Evolutionary conservation across 1,140 invertebrate genomes (phyloP), one percentile per base, ranked within the genome.

Genomic region (Pseudomyrmex cubaensis): DNA sequence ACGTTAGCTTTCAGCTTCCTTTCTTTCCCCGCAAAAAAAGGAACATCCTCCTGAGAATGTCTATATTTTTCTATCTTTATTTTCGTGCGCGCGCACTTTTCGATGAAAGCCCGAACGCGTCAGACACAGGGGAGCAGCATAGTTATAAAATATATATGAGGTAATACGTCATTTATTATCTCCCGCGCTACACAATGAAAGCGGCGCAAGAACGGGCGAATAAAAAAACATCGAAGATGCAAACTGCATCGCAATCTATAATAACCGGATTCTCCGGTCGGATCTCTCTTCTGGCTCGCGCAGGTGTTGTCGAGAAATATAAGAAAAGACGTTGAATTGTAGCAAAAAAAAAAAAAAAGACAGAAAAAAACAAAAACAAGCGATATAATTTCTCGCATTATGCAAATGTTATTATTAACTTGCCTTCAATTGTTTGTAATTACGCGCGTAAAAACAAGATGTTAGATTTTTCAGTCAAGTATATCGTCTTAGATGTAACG

Each of bases 121-220:
- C 44, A 17, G 44, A 2, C n/a, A 44, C 46, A 35, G 35, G 35
- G 35, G 44, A n/a, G 22, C 44, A 20, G 15, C 64, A 8, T 17
- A 52, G 22, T 25, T 78, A 56, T 78, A 70, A 72, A 72, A 69
- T 61, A 80, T 80, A 78, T 77, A 70, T 20, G 52, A 5, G 17
- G 67, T 59, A 54, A 80, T 80, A 80, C 35, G 46, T 72, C 66
- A 70, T 70, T 80, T 80, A 80, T 80, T 80, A 80, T 61, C 66
- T 80, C n/a, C 7, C 54, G n/a, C 44, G 57, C 15, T 25, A 50
- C 20, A 72, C 66, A 80, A 80, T 80, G 25, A 72, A 50, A 5
- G 1, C 75, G 75, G 25, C 20, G 44, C 1, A 69, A 25, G 52
- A 69, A 69, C 17, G 46, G 7, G 17, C 35, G 20, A 35, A 59